phyloP scores from a whole-genome alignment of 2,888 invertebrate species.

The Odontomyia ornata region DNA sequence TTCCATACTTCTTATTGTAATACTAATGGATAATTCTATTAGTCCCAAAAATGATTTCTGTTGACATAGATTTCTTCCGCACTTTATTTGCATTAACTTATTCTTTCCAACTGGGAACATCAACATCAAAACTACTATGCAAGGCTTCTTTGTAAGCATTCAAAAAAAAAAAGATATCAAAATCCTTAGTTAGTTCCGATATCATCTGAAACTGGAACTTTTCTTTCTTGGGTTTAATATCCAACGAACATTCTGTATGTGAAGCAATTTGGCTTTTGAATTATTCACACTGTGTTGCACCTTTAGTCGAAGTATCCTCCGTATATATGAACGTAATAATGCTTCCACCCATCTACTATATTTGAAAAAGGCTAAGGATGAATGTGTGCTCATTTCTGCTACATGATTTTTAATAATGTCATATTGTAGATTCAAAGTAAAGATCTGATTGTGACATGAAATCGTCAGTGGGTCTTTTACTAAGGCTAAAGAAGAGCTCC shows the following conservation, averaged over 20 bases:
- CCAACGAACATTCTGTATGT: background rate
- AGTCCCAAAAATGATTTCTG: too few relatives aligned
- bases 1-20: too few relatives aligned
- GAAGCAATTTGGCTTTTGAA: conserved; percentile 32
- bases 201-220: background rate
- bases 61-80: too few relatives aligned
- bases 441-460: too few relatives aligned
- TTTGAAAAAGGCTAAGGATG: background rate
- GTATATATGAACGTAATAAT: background rate
- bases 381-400: background rate
- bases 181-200: background rate
- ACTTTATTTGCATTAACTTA: background rate
- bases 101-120: background rate
- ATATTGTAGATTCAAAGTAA: too few relatives aligned
- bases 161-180: conserved; percentile 3
- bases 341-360: background rate
- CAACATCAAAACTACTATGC: background rate
- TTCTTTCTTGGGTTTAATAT: background rate
- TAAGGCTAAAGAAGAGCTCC: too few relatives aligned
- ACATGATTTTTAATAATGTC: too few relatives aligned
- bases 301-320: conserved; percentile 12
- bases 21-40: too few relatives aligned
- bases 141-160: too few relatives aligned
- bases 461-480: too few relatives aligned
- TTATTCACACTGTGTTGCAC: conserved; percentile 33